Percentiles rank a stretch among this genome's conserved stretches.
These are phyloP conservation scores for Spea hammondii DNA, from an alignment of 2,797 vertebrate species.

Conservation along the genomic window DNA sequence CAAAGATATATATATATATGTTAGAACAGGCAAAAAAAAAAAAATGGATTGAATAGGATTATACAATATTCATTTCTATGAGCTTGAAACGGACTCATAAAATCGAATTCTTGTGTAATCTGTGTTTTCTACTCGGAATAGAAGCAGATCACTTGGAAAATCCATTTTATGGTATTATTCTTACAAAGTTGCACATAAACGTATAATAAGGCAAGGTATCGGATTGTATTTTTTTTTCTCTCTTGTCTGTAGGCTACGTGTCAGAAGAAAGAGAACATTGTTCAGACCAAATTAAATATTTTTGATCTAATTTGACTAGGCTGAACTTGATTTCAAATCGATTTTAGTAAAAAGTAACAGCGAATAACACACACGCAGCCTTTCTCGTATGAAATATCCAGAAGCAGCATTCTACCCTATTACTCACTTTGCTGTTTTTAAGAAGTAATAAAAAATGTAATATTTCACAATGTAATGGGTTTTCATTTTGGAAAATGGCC, in stretches of 20 bases:
- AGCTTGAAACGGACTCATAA: slow-evolving; percentile 48
- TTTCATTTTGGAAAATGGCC: slow-evolving; percentile 56
- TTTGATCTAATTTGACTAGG: slow-evolving; percentile 72
- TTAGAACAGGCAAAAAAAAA: slow-evolving; percentile 34
- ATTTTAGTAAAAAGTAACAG: slow-evolving; percentile 67
- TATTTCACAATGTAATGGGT: slow-evolving; percentile 55
- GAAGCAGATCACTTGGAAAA: slow-evolving; percentile 56
- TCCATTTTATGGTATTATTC: slow-evolving; percentile 52
- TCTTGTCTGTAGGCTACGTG: slow-evolving; percentile 60
- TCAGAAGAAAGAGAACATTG: slow-evolving; percentile 59
- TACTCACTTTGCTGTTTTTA: slow-evolving; percentile 62
- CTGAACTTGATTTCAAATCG: slow-evolving; percentile 67
- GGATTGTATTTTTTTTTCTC: slow-evolving; percentile 53
- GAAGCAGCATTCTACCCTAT: slow-evolving; percentile 55
- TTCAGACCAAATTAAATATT: slow-evolving; percentile 70
- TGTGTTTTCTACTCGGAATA: slow-evolving; percentile 50
- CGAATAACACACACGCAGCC: slow-evolving; percentile 54
- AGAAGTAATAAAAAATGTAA: slow-evolving; percentile 65
- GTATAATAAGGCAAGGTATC: slow-evolving; percentile 63
- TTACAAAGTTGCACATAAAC: slow-evolving; percentile 57
- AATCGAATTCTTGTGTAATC: slow-evolving; percentile 54
- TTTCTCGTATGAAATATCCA: slow-evolving; percentile 62
- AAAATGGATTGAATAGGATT: slow-evolving; percentile 39
- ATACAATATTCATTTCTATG: slow-evolving; percentile 37
- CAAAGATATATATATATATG: slow-evolving; percentile 39